These are phyloP conservation scores for Raja brachyura DNA, from an alignment of 2,113 vertebrate genomes.

Conservation along the genomic window DNA sequence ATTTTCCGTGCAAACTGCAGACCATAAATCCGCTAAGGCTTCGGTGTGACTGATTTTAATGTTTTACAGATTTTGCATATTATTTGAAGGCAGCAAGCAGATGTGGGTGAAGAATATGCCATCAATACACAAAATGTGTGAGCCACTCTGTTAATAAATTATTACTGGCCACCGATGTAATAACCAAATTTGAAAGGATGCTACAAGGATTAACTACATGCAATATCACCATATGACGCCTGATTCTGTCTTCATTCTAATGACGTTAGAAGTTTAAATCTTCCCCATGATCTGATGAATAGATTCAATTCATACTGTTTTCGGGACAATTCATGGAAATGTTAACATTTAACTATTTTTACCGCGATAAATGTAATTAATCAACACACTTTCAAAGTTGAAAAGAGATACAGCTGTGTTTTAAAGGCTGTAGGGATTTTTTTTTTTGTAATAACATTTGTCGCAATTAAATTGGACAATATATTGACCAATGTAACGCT, in stretches of 20 bases:
- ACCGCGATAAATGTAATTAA: neutral
- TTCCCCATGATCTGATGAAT: neutral
- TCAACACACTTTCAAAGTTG: neutral
- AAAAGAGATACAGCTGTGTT: no score
- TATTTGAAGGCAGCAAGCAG: neutral
- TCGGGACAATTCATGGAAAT: conserved; percentile 1
- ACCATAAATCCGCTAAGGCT: neutral
- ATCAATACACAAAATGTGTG: conserved; percentile 24
- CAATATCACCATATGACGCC: conserved; percentile 19
- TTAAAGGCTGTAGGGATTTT: neutral
- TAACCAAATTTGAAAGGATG: conserved; percentile 32
- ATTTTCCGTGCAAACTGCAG: neutral
- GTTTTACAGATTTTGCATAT: conserved; percentile 13
- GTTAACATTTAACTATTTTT: conserved; percentile 19
- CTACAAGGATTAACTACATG: conserved; percentile 28
- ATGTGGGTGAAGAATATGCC: conserved; percentile 17
- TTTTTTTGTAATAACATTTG: neutral
- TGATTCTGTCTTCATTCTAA: conserved; percentile 1
- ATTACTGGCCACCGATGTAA: conserved; percentile 23
- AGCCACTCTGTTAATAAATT: conserved; percentile 33
- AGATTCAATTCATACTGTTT: neutral
- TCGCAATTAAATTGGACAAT: conserved; percentile 1
- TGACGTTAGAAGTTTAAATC: conserved; percentile 15
- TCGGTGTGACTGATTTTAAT: neutral
- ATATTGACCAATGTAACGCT: neutral